Percentiles rank a stretch among this genome's conserved stretches.
These are phyloP conservation scores for Kuschelorhynchus macadamiae DNA, from an alignment of 2,888 invertebrate species.

Conservation along the genomic window DNA sequence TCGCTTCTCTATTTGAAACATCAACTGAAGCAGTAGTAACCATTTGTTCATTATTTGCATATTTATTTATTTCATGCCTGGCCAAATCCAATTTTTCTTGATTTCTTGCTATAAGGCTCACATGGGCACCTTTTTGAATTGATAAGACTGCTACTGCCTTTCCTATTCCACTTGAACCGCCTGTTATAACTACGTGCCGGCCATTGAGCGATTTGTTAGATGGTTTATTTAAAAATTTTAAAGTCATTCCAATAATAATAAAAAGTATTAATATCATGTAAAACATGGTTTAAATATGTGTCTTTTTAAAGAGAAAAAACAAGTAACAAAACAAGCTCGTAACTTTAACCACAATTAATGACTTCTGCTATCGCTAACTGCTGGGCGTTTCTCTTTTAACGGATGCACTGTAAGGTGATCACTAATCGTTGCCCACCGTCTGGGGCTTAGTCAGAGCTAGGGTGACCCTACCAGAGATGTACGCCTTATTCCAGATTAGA, in stretches of 20 bases:
- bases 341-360: too few species aligned
- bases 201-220: constrained; percentile 54
- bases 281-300: constrained; percentile 6
- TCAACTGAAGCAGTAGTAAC: constrained; percentile 79
- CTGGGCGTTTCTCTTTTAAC: too few species aligned
- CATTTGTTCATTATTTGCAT: constrained; percentile 71
- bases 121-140: constrained; percentile 85
- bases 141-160: constrained; percentile 85
- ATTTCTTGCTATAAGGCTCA: constrained; percentile 92
- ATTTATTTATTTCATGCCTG: constrained; percentile 73
- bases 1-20: constrained; percentile 75
- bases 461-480: too few species aligned
- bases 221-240: constrained; percentile 21
- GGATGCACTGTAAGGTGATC: too few species aligned
- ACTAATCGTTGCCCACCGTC: too few species aligned
- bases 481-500: too few species aligned
- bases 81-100: constrained; percentile 77
- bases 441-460: too few species aligned
- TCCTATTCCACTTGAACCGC: constrained; percentile 97
- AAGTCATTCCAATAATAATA: constrained; percentile 9
- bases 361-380: too few species aligned
- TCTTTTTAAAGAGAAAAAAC: too few species aligned
- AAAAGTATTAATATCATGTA: constrained; percentile 12
- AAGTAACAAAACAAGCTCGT: too few species aligned
- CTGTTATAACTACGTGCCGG: constrained; percentile 84